A percentile compares a stretch with the other conserved stretches of the same genome.
Conservation (phyloP, 2,113 vertebrate genomes). For the Hippocampus guttulatus region DNA sequence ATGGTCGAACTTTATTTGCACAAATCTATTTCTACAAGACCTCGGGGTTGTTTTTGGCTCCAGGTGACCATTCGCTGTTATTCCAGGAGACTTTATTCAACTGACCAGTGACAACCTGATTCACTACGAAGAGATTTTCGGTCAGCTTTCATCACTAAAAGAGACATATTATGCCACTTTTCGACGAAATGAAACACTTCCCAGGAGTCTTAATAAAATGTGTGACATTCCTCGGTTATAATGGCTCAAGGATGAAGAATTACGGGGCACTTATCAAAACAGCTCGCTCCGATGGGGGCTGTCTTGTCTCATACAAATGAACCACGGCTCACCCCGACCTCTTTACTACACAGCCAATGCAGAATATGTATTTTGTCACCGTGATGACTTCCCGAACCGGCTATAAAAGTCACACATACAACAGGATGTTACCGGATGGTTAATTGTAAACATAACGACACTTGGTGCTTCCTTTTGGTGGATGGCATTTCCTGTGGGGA, state of each 20-base stretch:
- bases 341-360: no score
- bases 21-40: not conserved
- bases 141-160: not conserved
- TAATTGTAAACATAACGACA: no score
- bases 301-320: no score
- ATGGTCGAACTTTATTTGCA: not conserved
- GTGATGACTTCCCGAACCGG: no score
- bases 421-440: no score
- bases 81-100: not conserved
- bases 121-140: not conserved
- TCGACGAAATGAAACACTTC: not conserved
- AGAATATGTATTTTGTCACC: no score
- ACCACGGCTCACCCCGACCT: no score
- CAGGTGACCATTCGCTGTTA: not conserved
- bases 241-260: not conserved
- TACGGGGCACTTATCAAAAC: not conserved
- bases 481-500: no score
- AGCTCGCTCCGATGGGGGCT: no score
- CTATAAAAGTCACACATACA: no score
- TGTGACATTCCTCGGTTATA: not conserved
- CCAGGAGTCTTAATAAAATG: not conserved
- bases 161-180: not conserved
- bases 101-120: not conserved
- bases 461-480: no score
- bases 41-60: not conserved